Evolutionary conservation across 1,140 invertebrate genomes (phyloP).

Genomic region (Lasioglossum baleicum): DNA sequence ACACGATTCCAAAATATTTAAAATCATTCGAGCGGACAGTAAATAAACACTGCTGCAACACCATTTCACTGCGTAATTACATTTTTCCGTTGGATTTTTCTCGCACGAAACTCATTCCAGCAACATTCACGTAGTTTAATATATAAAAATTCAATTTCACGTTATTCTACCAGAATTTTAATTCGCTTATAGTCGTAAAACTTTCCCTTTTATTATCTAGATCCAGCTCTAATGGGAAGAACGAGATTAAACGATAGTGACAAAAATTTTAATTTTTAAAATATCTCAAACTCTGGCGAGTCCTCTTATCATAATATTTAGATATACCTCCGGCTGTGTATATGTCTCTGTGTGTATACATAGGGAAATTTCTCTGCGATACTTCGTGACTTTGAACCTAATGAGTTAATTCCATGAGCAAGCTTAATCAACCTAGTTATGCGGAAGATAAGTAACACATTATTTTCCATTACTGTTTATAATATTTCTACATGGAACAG

Average conservation of each 20-base stretch:
- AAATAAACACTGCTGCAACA: not conserved
- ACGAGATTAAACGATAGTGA: not conserved
- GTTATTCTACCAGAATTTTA: not conserved
- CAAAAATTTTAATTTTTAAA: not conserved
- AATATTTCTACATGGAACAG: not conserved
- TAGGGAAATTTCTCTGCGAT: not conserved
- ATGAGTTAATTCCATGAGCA: slow-evolving; percentile 39
- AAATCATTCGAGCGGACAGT: too few relatives aligned
- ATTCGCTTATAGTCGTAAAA: not conserved
- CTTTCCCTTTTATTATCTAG: not conserved
- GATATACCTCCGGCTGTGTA: not conserved
- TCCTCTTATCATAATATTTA: not conserved
- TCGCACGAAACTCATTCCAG: not conserved
- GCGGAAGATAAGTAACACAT: not conserved
- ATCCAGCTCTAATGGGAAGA: not conserved
- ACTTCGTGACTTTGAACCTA: slow-evolving; percentile 28
- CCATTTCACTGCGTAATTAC: slow-evolving; percentile 2
- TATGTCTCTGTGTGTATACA: not conserved
- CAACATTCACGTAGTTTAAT: not conserved
- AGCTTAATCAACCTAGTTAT: slow-evolving; percentile 27
- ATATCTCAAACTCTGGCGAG: not conserved
- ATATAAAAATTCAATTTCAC: not conserved
- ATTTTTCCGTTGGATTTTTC: not conserved
- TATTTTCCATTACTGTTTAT: slow-evolving; percentile 19
- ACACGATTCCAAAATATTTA: too few relatives aligned